Base-by-base conservation (phyloP, 2,888 invertebrate species). In the Thecophora atra region DNA sequence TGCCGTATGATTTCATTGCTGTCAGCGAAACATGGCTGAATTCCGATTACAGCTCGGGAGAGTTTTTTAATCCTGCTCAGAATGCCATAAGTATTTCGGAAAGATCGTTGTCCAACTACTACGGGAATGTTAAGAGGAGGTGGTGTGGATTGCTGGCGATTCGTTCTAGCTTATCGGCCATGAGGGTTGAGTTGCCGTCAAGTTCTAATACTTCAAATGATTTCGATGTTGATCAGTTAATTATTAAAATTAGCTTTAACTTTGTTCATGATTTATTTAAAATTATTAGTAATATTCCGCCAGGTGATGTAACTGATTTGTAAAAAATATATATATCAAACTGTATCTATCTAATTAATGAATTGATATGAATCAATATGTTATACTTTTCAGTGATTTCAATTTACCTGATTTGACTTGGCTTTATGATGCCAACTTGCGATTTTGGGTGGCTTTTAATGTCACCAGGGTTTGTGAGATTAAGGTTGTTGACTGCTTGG, bases 331-430 rank as follows among this genome's bases (percentile, higher is more conserved):
- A 37, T 37, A 37, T 37, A 47, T 5, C 6, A 8, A 47, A 47
- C 47, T 47, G 15, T 47, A 47, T 5, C n/a, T 5, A 47, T 47
- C 15, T 47, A 17, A 47, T 47, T 11, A 47, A 47, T 6, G 47
- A 17, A 47, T 47, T 63, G 24, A 63, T n/a, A 19, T 21, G 3
- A 42, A 63, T 63, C 63, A 63, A 21, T 15, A n/a, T 42, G 21
- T 63, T 6, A 42, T 37, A 2, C 0, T 63, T 7, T 42, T 63
- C 8, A 44, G 63, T 2, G 63, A 63, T 37, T 63, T 63, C 19
- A 63, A 63, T 63, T 44, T 63, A 11, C 63, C 63, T 3, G 19
- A 17, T n/a, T 3, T 63, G 11, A 63, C 3, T 1, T 63, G 63
- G 63, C 13, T n/a, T 42, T 37, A 63, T 42, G 63, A 63, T 42